A percentile compares a stretch with the other conserved stretches of the same genome.
phyloP scores from a whole-genome alignment of 2,113 vertebrate genomes.

The Polypterus senegalus region DNA sequence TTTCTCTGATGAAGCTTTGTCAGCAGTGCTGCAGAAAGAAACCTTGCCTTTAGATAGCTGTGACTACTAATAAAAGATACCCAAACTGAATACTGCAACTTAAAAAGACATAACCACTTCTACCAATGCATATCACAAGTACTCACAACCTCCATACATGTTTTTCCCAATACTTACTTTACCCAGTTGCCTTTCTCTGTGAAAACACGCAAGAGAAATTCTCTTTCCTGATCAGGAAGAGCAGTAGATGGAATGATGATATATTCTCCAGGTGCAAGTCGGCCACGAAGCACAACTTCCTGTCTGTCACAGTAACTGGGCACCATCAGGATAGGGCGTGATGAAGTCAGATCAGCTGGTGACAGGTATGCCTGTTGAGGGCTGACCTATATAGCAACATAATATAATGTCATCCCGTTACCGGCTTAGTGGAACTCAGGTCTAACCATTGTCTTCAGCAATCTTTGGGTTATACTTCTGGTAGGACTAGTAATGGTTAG shows the following conservation, averaged over 20 bases:
- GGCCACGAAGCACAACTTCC: slow-evolving; percentile 39
- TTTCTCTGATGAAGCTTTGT: too few species aligned
- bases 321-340: slow-evolving; percentile 20
- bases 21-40: too few species aligned
- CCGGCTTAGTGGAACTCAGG: background rate
- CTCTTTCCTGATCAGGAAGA: slow-evolving; percentile 31
- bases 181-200: slow-evolving; percentile 36
- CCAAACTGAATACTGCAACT: too few species aligned
- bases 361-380: slow-evolving; percentile 22
- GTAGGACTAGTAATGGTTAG: too few species aligned
- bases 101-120: too few species aligned
- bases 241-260: slow-evolving; percentile 44
- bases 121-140: too few species aligned
- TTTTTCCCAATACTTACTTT: slow-evolving; percentile 30
- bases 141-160: too few species aligned
- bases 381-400: slow-evolving; percentile 24
- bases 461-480: too few species aligned
- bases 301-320: slow-evolving; percentile 16
- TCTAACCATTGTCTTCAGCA: background rate
- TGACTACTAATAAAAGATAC: too few species aligned
- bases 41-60: too few species aligned
- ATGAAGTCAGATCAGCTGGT: slow-evolving; percentile 17
- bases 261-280: slow-evolving; percentile 42
- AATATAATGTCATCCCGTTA: background rate
- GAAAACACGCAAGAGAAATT: slow-evolving; percentile 50